These are phyloP conservation scores for Alca torda DNA, from an alignment of 2,797 vertebrate species.

Conservation along the genomic window DNA sequence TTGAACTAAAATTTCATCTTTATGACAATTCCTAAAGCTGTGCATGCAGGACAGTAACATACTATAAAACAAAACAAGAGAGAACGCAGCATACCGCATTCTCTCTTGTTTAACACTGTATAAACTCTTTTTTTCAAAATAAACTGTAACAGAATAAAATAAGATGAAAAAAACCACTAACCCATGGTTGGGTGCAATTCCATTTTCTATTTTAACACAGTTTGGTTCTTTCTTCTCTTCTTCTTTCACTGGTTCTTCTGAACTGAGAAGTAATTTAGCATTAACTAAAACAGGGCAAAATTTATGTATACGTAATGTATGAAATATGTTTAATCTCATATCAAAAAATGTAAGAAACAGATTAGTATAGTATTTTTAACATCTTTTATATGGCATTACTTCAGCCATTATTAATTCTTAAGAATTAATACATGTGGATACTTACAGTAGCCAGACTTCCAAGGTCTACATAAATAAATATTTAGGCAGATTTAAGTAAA, in stretches of 20 bases:
- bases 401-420: background rate
- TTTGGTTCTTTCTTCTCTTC: constrained; percentile 77
- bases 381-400: background rate
- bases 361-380: background rate
- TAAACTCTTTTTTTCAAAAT: background rate
- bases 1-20: background rate
- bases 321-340: background rate
- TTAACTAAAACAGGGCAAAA: background rate
- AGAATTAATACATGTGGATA: background rate
- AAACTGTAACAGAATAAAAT: background rate
- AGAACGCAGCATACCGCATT: background rate
- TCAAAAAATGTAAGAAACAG: background rate
- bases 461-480: background rate
- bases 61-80: background rate
- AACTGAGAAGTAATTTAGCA: constrained; percentile 56
- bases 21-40: background rate
- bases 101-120: background rate
- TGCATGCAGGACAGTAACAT: background rate
- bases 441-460: background rate
- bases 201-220: constrained; percentile 84
- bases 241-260: constrained; percentile 74
- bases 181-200: constrained; percentile 89
- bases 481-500: background rate
- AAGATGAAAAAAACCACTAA: constrained; percentile 37
- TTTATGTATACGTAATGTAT: background rate